Base-by-base conservation (phyloP, 1,140 invertebrate species). In the Atta cephalotes region DNA sequence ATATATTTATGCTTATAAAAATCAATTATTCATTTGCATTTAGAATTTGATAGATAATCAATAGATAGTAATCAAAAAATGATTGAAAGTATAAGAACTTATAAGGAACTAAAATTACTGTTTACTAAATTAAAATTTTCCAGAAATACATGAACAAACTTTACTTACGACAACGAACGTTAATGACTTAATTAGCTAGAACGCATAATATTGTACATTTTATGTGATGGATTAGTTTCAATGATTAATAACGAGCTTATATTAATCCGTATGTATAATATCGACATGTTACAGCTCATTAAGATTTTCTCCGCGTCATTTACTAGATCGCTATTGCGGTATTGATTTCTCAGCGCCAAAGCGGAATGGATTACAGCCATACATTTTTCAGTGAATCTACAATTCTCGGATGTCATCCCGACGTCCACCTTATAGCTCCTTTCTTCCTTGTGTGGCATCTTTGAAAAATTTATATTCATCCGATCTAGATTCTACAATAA, bases 391-490 rank as follows among this genome's bases (percentile, higher is more conserved):
- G 9, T 18, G 39, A 63, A 39, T 62, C 70, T 76, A 63, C 70
- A 49, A 84, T 18, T 76, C 70, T 76, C 39, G 70, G 56, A 76
- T 76, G 80, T 84, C 80, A 84, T 76, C 25, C 60, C 56, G 39
- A 84, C 39, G 80, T 76, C 25, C 56, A 51, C 60, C 80, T 45
- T 74, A 49, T n/a, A 21, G 25, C 60, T 74, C 25, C 25, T 82
- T 84, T 84, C 56, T 76, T 31, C 76, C 28, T 49, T 18, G 25
- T 7, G 3, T 45, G 49, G 25, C 39, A 14, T 74, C 45, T 62
- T 49, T 76, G 70, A 76, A 84, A 76, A 49, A 76, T 84, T 84
- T 84, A 84, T 62, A 62, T 76, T 74, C n/a, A 74, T 76, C 25
- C 39, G 70, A 74, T 74, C 39, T 12, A 56, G 70, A 21, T 28